Percentiles rank a stretch among this genome's conserved stretches.
phyloP scores from a whole-genome alignment of 2,797 vertebrate genomes.

The Todus mexicanus region DNA sequence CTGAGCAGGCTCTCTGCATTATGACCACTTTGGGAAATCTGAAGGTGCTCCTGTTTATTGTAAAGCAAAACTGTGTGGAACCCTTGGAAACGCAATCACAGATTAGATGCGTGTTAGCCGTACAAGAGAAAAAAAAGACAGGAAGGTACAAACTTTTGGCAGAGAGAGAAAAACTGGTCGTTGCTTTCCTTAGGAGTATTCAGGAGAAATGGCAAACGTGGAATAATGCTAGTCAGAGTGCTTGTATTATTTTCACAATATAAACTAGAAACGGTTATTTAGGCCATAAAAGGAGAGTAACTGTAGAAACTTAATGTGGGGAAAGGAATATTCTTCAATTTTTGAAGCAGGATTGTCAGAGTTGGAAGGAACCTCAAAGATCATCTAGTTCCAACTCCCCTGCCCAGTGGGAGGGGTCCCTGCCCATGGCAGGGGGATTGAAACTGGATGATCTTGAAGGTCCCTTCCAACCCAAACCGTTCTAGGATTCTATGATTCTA shows the following conservation, averaged over 20 bases:
- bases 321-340: not conserved
- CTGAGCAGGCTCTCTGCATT: not conserved
- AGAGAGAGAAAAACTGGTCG: not conserved
- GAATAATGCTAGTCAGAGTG: not conserved
- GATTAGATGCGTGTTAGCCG: not conserved
- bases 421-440: no score
- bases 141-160: not conserved
- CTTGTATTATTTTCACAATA: not conserved
- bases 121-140: not conserved
- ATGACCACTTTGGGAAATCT: not conserved
- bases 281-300: not conserved
- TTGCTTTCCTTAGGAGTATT: not conserved
- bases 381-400: no score
- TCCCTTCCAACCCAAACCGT: no score
- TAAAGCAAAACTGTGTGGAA: not conserved
- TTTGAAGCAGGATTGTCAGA: not conserved
- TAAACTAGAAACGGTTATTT: not conserved
- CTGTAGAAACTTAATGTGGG: not conserved
- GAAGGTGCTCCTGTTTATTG: not conserved
- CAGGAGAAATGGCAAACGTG: not conserved
- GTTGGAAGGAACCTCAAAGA: no score
- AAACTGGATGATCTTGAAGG: no score
- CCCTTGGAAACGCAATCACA: not conserved
- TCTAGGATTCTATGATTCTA: no score
- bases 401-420: no score